Evolutionary conservation across 2,797 vertebrate genomes (phyloP), one percentile per base, ranked within the genome.

Genomic region (Brotula barbata): DNA sequence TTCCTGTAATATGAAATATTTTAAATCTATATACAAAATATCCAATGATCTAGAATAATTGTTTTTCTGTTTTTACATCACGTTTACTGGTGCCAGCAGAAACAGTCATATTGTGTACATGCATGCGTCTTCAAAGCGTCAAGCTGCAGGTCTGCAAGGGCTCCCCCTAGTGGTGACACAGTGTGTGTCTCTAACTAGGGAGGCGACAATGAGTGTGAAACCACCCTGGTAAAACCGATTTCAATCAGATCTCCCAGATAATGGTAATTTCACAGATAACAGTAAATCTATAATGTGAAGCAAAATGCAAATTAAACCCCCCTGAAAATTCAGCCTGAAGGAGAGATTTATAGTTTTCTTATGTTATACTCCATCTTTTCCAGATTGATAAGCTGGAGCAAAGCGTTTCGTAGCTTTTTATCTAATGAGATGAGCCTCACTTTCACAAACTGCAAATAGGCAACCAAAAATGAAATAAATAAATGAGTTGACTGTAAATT

Each of bases 111-210:
- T 53, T 34, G 8, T 15, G 28, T 52, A 46, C 8, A 1, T 54
- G 41, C 46, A 9, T 54, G 36, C 51, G 57, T n/a, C 54, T 69
- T 43, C 49, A 25, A 41, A 64, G 52, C 39, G 56, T 55, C 52
- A 53, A 49, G 49, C 67, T 75, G 68, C 40, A 66, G 52, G 66
- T 87, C 82, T 85, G 46, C 69, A 60, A 83, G 71, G 49, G 81
- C 73, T 88, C 78, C 91, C 85, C 84, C 91, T 91, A 88, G 88
- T 91, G 91, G 87, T 80, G 68, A 68, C 65, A 88, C 65, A 88
- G 51, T 7, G 44, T 1, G 40, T 28, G 34, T 4, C 46, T 46
- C 9, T 31, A 21, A 36, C 31, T 25, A 63, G 52, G 31, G 33
- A 73, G 52, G 46, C 50, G 49, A 49, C 50, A 28, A 49, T 64